A percentile compares a stretch with the other conserved stretches of the same genome.
Conservation (phyloP, 1,140 invertebrate species). For the Trichonephila clavipes region DNA sequence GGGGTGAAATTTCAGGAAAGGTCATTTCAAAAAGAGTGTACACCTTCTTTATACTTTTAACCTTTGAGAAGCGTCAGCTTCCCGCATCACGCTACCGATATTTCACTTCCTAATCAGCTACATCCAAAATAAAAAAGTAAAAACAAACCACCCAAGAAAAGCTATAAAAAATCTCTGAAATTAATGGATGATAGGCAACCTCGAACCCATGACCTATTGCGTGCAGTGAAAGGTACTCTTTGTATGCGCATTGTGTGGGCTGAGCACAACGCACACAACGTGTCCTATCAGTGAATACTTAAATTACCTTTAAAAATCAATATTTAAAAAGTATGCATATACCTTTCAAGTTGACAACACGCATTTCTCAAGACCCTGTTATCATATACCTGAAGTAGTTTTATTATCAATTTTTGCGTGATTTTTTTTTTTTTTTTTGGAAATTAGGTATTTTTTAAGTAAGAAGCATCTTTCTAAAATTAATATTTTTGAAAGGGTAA, state of each 20-base stretch:
- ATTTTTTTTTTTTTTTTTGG: too few species aligned
- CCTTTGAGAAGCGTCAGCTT: background rate
- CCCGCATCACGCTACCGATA: background rate
- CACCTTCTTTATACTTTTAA: background rate
- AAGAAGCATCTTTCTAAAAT: too few species aligned
- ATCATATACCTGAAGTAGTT: too few species aligned
- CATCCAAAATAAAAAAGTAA: background rate
- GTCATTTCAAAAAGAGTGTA: background rate
- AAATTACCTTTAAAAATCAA: background rate
- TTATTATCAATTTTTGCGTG: too few species aligned
- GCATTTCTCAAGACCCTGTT: too few species aligned
- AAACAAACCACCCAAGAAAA: background rate
- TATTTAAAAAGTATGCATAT: background rate
- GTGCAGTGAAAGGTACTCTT: background rate
- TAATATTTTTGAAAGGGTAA: too few species aligned
- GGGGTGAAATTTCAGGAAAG: background rate
- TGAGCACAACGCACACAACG: background rate
- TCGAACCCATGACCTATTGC: constrained; percentile 34
- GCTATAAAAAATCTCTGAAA: background rate
- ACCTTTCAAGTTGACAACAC: too few species aligned
- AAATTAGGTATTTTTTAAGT: too few species aligned
- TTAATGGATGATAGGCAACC: constrained; percentile 53
- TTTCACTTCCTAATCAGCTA: constrained; percentile 17
- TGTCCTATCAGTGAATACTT: background rate
- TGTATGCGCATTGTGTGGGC: background rate